Evolutionary conservation across 2,888 invertebrate genomes (phyloP).

Genomic region (Euzophera pinguis): DNA sequence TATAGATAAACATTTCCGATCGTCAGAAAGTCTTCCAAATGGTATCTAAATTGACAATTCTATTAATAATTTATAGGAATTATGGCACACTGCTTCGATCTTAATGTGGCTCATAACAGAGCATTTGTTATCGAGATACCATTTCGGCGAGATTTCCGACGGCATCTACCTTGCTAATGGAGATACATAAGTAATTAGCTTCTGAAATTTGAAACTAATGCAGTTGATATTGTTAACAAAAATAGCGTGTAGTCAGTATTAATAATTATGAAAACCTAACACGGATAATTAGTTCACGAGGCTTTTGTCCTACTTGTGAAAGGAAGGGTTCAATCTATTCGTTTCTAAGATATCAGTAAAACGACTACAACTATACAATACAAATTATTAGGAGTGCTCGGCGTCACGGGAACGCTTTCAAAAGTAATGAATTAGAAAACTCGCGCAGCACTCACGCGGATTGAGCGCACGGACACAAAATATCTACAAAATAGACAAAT

Average conservation of each 20-base stretch:
- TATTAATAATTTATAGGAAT: slow-evolving; percentile 75
- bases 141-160: slow-evolving; percentile 66
- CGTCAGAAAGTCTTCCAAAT: slow-evolving; percentile 59
- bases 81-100: slow-evolving; percentile 73
- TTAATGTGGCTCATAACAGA: slow-evolving; percentile 72
- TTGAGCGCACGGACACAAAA: slow-evolving; percentile 47
- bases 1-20: slow-evolving; percentile 74
- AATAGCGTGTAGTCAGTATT: slow-evolving; percentile 38
- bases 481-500: background rate
- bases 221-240: slow-evolving; percentile 40
- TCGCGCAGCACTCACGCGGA: slow-evolving; percentile 79
- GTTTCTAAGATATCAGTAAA: slow-evolving; percentile 43
- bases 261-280: no score
- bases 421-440: slow-evolving; percentile 80
- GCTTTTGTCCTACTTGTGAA: background rate
- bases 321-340: slow-evolving; percentile 21
- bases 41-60: slow-evolving; percentile 71
- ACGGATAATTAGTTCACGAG: no score
- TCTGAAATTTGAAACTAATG: slow-evolving; percentile 62
- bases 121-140: slow-evolving; percentile 67
- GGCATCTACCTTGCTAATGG: slow-evolving; percentile 64
- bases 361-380: slow-evolving; percentile 71
- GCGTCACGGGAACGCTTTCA: slow-evolving; percentile 79
- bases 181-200: slow-evolving; percentile 65
- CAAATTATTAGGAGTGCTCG: slow-evolving; percentile 79